These are phyloP conservation scores for Anagrus nilaparvatae DNA, from an alignment of 1,140 invertebrate species.

Conservation along the genomic window DNA sequence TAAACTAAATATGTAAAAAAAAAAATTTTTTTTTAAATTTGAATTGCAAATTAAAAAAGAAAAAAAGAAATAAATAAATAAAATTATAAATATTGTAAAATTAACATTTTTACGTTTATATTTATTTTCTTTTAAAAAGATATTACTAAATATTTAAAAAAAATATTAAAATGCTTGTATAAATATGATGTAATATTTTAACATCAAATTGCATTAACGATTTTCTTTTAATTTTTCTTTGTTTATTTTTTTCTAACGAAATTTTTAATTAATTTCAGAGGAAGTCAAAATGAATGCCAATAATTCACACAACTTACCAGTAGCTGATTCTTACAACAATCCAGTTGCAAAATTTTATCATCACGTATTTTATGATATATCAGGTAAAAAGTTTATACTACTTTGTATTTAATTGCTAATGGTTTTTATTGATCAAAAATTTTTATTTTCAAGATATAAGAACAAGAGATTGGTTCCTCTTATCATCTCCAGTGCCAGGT, in stretches of 20 bases:
- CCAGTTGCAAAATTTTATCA: slow-evolving; percentile 42
- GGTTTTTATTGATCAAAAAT: too few species aligned
- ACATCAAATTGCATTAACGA: background rate
- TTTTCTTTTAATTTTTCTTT: slow-evolving; percentile 7
- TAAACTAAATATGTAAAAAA: too few species aligned
- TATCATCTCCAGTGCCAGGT: slow-evolving; percentile 65
- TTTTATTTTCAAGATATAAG: slow-evolving; percentile 53
- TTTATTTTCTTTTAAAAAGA: too few species aligned
- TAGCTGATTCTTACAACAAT: slow-evolving; percentile 36
- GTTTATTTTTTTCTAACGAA: background rate
- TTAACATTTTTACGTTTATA: too few species aligned
- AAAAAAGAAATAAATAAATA: too few species aligned
- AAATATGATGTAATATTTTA: too few species aligned
- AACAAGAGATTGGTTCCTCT: slow-evolving; percentile 76
- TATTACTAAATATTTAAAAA: too few species aligned
- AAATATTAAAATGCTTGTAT: too few species aligned
- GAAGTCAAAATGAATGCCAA: slow-evolving; percentile 25
- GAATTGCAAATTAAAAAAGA: too few species aligned
- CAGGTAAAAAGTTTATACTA: slow-evolving; percentile 37
- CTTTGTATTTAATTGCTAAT: too few species aligned
- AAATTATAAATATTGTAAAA: too few species aligned
- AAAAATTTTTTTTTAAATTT: too few species aligned
- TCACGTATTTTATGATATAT: slow-evolving; percentile 44
- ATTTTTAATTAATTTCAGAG: slow-evolving; percentile 18
- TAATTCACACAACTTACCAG: slow-evolving; percentile 11